Evolutionary conservation across 2,113 vertebrate genomes (phyloP), one percentile per base, ranked within the genome.

Genomic region (Ovibos moschatus): DNA sequence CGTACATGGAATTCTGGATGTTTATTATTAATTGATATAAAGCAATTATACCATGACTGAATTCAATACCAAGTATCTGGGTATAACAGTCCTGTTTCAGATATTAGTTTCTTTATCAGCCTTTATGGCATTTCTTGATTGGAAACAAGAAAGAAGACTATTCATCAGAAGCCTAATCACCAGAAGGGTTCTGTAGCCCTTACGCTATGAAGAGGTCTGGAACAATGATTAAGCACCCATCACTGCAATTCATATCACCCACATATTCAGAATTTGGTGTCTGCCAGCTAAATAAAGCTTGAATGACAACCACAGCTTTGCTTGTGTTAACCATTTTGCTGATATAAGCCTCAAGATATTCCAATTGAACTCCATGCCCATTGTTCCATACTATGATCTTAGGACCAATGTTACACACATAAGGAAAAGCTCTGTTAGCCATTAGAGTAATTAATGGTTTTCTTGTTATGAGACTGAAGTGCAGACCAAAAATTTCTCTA

Each of bases 1-100:
- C 88, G 97, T 16, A 98, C 97, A 97, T 99, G 99, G 82, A 99
- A 58, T 89, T 98, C 97, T 0, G 25, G 94, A 50, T 98, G 98
- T 15, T 98, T 60, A 99, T 95, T 89, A 99, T 98, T 84, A 99
- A 85, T 96, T 99, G 98, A 98, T 97, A 88, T 60, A 97, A 98
- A 81, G 98, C 98, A 64, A 98, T 64, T 67, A 98, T 98, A 93
- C 98, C 97, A 98, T 99, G 99, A 95, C 99, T 99, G 97, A 99
- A 99, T 67, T 97, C 98, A 0, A 96, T 86, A 25, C 94, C 98
- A 21, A 99, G 93, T 58, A 94, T 98, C 88, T 98, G 98, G 58
- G 82, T 96, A 62, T 97, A 97, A 86, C 97, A 98, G 53, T 99
- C 94, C 58, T 98, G 62, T 97, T 99, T 99, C 78, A 99, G 96